Base-by-base conservation (phyloP, 2,797 vertebrate genomes). In the Oreonectes daqikongensis region DNA sequence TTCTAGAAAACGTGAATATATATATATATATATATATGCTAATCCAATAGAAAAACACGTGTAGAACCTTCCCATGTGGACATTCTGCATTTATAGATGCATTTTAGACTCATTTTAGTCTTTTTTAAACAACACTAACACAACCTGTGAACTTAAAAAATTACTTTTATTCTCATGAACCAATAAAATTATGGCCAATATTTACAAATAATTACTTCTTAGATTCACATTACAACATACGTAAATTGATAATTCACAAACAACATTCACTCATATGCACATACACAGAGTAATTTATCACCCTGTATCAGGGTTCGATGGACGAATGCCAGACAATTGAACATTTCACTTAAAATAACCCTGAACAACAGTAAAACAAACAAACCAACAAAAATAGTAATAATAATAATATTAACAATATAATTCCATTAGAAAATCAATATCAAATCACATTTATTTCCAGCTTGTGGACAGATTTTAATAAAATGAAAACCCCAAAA, bases 181-280 rank as follows among this genome's bases (percentile, higher is more conserved):
- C 94, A 98, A 98, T 99, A 98, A 98, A 98, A 98, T 99, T 98
- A 98, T 99, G 94, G 95, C 92, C 96, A 97, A 95, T 98, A 99
- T 99, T 99, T 99, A 98, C 97, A 99, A 98, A 99, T 98, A 98
- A 96, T 99, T 97, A 98, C 95, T 93, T 92, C 87, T 93, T 91
- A 89, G 89, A 89, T 93, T 98, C 97, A 99, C 96, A 95, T 96
- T 96, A 98, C 96, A 94, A 93, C 46, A 94, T 97, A 98, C 96
- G 95, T 95, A 95, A 95, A 96, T 94, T 91, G 91, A 94, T 95
- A 95, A 94, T 95, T 93, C 96, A 99, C 96, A 95, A 95, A 94
- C 92, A 95, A 96, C 95, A 98, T 93, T 95, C 97, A 97, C 96
- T 96, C 95, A 89, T 94, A 95, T 96, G 95, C 94, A 95, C 94